These are phyloP conservation scores for Drosophila malerkotliana DNA, from an alignment of 1,140 invertebrate genomes.

Conservation along the genomic window DNA sequence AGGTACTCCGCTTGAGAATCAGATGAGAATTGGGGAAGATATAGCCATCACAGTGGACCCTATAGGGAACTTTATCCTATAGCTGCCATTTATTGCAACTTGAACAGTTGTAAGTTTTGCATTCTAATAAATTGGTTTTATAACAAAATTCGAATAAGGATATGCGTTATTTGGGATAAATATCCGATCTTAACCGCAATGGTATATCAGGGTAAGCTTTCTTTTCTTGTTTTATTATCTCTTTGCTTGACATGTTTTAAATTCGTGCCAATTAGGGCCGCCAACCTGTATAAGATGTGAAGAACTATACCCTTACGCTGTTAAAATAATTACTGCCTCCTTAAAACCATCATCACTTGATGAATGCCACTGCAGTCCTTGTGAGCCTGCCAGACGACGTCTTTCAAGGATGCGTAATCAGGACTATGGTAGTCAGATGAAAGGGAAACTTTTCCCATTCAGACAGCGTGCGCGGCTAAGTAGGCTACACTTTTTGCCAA, in stretches of 20 bases:
- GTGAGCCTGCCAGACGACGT: not conserved
- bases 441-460: conserved; percentile 40
- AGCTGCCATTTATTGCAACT: too few species aligned
- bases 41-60: too few species aligned
- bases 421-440: conserved; percentile 28
- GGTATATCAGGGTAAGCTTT: too few species aligned
- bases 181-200: too few species aligned
- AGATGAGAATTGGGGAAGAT: too few species aligned
- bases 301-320: conserved; percentile 15
- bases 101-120: too few species aligned
- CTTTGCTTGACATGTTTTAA: conserved; percentile 4
- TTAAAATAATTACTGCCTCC: conserved; percentile 59
- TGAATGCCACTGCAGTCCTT: conserved; percentile 34
- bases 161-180: too few species aligned
- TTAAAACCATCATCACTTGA: conserved; percentile 42
- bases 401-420: conserved; percentile 46
- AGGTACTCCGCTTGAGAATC: too few species aligned
- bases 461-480: conserved; percentile 37
- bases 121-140: too few species aligned
- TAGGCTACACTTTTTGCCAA: conserved; percentile 38
- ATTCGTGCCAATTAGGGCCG: conserved; percentile 20
- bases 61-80: too few species aligned
- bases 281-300: conserved; percentile 9
- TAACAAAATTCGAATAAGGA: too few species aligned
- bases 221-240: not conserved